Evolutionary conservation across 2,113 vertebrate genomes (phyloP).

Genomic region (Etia nguti): DNA sequence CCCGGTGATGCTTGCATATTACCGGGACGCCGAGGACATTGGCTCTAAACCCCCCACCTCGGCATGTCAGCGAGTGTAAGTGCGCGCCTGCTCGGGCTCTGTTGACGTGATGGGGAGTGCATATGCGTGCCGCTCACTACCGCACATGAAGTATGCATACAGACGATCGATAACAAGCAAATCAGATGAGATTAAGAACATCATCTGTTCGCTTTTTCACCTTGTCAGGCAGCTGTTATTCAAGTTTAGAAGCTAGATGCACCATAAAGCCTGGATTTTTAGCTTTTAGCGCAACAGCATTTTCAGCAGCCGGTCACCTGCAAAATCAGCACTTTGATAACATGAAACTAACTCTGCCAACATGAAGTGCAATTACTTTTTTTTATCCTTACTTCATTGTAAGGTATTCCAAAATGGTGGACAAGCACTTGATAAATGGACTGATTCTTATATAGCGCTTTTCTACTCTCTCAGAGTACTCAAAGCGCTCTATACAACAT

Average conservation of each 20-base stretch:
- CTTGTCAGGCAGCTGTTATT: neutral
- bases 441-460: neutral
- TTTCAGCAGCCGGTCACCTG: neutral
- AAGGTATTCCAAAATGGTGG: neutral
- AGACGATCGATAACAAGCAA: neutral
- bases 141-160: neutral
- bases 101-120: neutral
- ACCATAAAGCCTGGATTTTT: neutral
- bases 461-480: too few relatives aligned
- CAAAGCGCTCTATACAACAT: neutral
- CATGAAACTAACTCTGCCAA: neutral
- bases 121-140: neutral
- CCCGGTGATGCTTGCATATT: constrained; percentile 60
- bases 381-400: neutral
- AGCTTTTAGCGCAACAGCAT: neutral
- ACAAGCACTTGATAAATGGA: neutral
- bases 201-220: neutral
- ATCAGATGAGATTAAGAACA: neutral
- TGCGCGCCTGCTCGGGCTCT: neutral
- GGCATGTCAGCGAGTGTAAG: neutral
- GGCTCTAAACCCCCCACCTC: constrained; percentile 50
- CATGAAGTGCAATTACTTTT: neutral
- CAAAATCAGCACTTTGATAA: neutral
- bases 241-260: neutral
- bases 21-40: constrained; percentile 66